Evolutionary conservation across 2,113 vertebrate genomes (phyloP).

Genomic region (Pachyramphus minor): DNA sequence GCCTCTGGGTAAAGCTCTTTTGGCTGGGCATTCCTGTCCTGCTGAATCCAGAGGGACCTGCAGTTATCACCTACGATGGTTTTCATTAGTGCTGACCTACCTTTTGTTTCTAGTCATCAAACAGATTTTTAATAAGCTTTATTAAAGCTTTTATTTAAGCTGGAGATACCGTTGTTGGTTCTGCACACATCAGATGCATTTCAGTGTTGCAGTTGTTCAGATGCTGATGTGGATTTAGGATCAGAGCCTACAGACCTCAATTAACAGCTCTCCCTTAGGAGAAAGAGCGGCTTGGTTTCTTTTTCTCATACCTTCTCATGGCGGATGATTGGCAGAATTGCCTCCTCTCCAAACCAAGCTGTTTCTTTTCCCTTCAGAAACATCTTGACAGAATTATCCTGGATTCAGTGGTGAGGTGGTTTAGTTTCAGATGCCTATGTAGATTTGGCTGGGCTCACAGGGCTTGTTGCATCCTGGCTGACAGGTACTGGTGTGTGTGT

Average conservation of each 20-base stretch:
- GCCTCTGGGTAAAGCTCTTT: neutral
- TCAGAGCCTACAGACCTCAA: neutral
- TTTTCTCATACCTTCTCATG: neutral
- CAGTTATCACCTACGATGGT: fast-evolving
- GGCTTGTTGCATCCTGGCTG: neutral
- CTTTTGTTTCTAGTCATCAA: neutral
- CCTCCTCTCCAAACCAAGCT: neutral
- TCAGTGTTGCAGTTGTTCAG: neutral
- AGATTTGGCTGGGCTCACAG: neutral
- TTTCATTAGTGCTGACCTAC: neutral
- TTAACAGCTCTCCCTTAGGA: conserved; percentile 39
- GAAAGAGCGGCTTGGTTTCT: conserved; percentile 24
- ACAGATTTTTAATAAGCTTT: neutral
- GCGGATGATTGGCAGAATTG: neutral
- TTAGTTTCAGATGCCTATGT: neutral
- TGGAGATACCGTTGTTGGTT: neutral
- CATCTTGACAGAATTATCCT: neutral
- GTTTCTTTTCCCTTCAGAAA: conserved; percentile 32
- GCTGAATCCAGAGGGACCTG: neutral
- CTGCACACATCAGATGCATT: neutral
- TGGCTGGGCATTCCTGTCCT: fast-evolving
- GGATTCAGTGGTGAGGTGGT: neutral
- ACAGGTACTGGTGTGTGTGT: neutral
- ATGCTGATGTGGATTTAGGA: neutral
- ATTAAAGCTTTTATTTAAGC: too few species aligned